Evolutionary conservation across 2,797 vertebrate species (phyloP).

Genomic region (Podarcis lilfordi): DNA sequence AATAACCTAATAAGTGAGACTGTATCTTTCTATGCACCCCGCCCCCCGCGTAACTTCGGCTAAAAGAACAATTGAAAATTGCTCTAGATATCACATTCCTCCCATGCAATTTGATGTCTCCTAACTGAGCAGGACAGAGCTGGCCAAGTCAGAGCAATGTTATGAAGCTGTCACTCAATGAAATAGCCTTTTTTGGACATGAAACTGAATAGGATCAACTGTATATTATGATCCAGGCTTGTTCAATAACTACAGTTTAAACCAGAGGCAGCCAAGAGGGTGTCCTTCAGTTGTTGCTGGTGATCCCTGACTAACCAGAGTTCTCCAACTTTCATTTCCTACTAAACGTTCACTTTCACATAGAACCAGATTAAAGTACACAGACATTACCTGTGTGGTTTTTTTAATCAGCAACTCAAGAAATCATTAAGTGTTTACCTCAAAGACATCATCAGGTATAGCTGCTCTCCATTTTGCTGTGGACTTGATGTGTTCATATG

Average conservation of each 20-base stretch:
- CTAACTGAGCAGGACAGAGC: background rate
- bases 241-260: background rate
- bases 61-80: background rate
- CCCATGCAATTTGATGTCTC: background rate
- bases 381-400: too few relatives aligned
- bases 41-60: background rate
- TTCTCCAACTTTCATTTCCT: background rate
- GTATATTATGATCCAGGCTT: background rate
- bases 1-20: background rate
- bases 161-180: background rate
- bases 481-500: constrained; percentile 86
- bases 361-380: too few relatives aligned
- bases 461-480: constrained; percentile 89
- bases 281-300: too few relatives aligned
- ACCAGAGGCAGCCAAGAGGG: background rate
- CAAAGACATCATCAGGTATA: constrained; percentile 87
- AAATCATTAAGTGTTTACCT: constrained; percentile 75
- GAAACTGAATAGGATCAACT: background rate
- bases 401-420: background rate
- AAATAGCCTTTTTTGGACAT: background rate
- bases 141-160: background rate
- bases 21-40: background rate
- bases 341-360: background rate
- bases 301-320: background rate
- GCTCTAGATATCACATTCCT: background rate